Base-by-base conservation (phyloP, 1,140 invertebrate species). In the Cydia splendana region DNA sequence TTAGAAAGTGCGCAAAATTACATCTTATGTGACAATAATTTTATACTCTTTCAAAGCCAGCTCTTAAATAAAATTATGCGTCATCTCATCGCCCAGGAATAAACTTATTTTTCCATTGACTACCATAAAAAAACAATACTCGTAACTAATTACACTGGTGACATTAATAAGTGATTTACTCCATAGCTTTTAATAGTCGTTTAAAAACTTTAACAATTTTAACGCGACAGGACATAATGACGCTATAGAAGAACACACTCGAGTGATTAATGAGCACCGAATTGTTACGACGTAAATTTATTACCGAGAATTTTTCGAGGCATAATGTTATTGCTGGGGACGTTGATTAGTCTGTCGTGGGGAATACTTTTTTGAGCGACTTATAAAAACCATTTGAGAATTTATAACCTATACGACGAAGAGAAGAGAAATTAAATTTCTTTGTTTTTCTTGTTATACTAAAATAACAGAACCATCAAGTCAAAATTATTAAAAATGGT, bases 261-360 rank as follows among this genome's bases (percentile, higher is more conserved):
- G 18, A 4, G 34, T 71, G 67, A 71, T 71, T 71, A 71, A 71
- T 71, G 67, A 18, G 15, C 30, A 38, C 67, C 18, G 30, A 71
- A 71, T 71, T 71, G 67, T 71, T 42, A n/a, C 30, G 67, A 71
- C 67, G 34, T 71, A 42, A 71, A 71, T 71, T 71, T 71, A 71
- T 71, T 18, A 42, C 67, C 38, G 38, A 15, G 28, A 38, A n/a
- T 38, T 71, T 71, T 71, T 45, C 15, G n/a, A 24, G 65, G 67
- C 18, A 71, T 71, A 71, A 71, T 71, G 38, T 71, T 71, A 71
- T 71, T 42, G 67, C 67, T 5, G 6, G 7, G 34, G 34, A 42
- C 67, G 67, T 20, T 42, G 67, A 71, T 71, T 71, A 71, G 34
- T 20, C 67, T 38, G 30, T 38, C 67, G 34, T 18, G 30, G 28